Evolutionary conservation across 2,797 vertebrate genomes (phyloP), one percentile per base, ranked within the genome.

Genomic region (Microtus agrestis): DNA sequence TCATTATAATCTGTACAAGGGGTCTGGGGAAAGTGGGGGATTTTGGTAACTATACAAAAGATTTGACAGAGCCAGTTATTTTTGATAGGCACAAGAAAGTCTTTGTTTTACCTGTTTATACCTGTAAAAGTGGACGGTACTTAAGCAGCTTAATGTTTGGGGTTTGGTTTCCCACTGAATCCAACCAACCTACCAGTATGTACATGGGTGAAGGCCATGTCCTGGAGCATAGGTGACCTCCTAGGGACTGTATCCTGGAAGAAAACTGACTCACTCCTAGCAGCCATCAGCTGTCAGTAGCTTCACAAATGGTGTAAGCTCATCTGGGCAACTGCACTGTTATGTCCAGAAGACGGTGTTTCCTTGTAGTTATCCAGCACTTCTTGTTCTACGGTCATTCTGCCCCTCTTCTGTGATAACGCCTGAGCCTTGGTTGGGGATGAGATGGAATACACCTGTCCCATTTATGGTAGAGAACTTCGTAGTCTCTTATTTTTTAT

Each of bases 121-220:
- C 34, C 6, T 90, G 46, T 43, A 85, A 77, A 84, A 69, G 4
- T 25, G 31, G 6, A 10, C 23, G 29, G 0, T 2, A 12, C 43
- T 21, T 37, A 3, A 37, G n/a, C 40, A 69, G 76, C 3, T 27
- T 34, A 54, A 27, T 6, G 46, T 25, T n/a, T 79, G 11, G 54
- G 43, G n/a, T 4, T 10, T 46, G 61, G 4, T 65, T 43, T 23
- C 59, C 81, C 9, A 21, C 40, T 46, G 40, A 65, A 5, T 65
- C 17, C 19, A 4, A 1, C 0, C 14, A 31, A 7, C 59, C 5
- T 6, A 10, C 40, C 40, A 63, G 27, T 1, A 5, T 65, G 29
- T 23, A 1, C 17, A 23, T 23, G 29, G 40, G 1, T 21, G 29
- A 34, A 21, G 15, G 10, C 31, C 61, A 25, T 65, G 59, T 2